phyloP scores from a whole-genome alignment of 2,888 invertebrate genomes.

The Gisinianus flammeolus region DNA sequence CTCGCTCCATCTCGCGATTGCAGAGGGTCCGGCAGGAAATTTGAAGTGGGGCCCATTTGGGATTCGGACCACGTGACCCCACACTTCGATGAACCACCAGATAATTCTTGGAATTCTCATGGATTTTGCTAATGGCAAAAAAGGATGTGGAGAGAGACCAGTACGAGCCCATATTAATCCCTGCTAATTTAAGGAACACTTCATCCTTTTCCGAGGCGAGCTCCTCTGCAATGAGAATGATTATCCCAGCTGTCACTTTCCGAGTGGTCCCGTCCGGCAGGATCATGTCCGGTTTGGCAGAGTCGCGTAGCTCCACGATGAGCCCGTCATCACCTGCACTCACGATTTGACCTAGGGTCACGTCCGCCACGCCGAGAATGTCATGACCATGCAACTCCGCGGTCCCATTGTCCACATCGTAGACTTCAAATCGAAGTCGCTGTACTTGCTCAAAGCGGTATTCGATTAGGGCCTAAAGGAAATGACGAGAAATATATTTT shows the following conservation, averaged over 20 bases:
- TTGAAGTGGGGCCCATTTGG: slow-evolving; percentile 59
- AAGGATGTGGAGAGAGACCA: slow-evolving; percentile 48
- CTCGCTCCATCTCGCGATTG: slow-evolving; percentile 66
- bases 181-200: slow-evolving; percentile 42
- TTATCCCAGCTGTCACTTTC: slow-evolving; percentile 42
- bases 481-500: no score
- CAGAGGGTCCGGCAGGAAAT: slow-evolving; percentile 64
- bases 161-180: slow-evolving; percentile 43
- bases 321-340: slow-evolving; percentile 52
- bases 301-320: slow-evolving; percentile 43
- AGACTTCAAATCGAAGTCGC: slow-evolving; percentile 65
- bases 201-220: slow-evolving; percentile 56
- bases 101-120: slow-evolving; percentile 61
- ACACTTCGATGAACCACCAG: slow-evolving; percentile 66
- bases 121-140: slow-evolving; percentile 61
- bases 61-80: slow-evolving; percentile 65
- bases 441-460: slow-evolving; percentile 69
- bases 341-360: slow-evolving; percentile 43
- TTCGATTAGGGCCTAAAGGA: slow-evolving; percentile 41
- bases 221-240: slow-evolving; percentile 56
- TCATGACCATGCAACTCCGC: slow-evolving; percentile 62
- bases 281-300: no score
- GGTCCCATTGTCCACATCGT: slow-evolving; percentile 62
- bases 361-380: slow-evolving; percentile 65
- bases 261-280: background rate